phyloP scores from a whole-genome alignment of 2,888 invertebrate genomes.

The Galerucella calmariensis region DNA sequence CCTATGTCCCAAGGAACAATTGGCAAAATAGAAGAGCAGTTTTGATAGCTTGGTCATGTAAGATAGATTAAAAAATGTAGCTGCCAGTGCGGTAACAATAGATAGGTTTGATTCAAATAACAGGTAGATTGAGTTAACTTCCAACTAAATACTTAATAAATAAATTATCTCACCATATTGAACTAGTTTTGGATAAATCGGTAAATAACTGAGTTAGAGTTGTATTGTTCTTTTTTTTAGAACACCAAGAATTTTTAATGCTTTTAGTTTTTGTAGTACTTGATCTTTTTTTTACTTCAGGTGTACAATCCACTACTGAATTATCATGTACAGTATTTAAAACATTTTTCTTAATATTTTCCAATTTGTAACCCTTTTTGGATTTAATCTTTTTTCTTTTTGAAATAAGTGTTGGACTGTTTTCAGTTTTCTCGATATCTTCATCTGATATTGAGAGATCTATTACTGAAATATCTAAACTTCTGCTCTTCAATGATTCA shows the following conservation, averaged over 20 bases:
- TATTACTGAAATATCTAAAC: constrained; percentile 20
- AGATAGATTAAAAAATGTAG: no score
- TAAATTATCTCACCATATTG: constrained; percentile 1
- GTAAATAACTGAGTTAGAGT: constrained; percentile 40
- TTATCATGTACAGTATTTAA: constrained; percentile 36
- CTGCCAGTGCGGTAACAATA: no score
- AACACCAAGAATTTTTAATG: background rate
- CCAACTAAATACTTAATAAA: background rate
- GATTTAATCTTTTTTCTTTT: constrained; percentile 37
- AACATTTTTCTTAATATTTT: constrained; percentile 33
- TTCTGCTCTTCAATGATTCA: constrained; percentile 19
- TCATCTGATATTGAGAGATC: constrained; percentile 39
- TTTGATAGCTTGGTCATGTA: background rate
- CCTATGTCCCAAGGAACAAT: no score
- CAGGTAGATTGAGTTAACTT: no score
- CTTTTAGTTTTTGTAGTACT: constrained; percentile 17
- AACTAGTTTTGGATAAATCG: background rate
- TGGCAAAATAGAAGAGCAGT: no score
- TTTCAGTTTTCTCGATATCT: constrained; percentile 27
- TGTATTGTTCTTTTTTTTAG: constrained; percentile 33
- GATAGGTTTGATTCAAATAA: no score
- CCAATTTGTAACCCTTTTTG: constrained; percentile 17
- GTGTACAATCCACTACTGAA: constrained; percentile 46
- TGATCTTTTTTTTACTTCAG: constrained; percentile 37
- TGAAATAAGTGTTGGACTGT: constrained; percentile 44